Evolutionary conservation across 2,797 vertebrate genomes (phyloP).

Genomic region (Urocyon cinereoargenteus): DNA sequence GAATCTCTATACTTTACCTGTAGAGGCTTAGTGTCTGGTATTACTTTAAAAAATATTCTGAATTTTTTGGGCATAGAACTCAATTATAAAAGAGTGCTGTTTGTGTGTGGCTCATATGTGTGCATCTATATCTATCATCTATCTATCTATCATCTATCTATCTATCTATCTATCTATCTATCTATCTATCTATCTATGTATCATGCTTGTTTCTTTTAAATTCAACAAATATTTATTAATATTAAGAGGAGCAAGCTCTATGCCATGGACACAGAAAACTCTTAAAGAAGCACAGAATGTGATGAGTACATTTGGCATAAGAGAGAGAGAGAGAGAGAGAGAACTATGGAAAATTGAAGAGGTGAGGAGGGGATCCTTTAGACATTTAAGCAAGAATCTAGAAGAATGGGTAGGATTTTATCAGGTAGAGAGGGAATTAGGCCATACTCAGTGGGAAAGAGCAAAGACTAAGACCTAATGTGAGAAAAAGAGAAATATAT

Average conservation of each 20-base stretch:
- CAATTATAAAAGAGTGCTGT: background rate
- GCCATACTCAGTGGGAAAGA: background rate
- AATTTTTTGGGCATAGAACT: background rate
- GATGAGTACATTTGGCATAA: background rate
- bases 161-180: too few species aligned
- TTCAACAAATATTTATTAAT: background rate
- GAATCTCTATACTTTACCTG: background rate
- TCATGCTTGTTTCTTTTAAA: slow-evolving; percentile 38
- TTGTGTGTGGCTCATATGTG: background rate
- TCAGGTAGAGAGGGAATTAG: background rate
- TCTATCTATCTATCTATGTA: background rate
- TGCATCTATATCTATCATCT: background rate
- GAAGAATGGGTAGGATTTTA: background rate
- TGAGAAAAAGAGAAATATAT: background rate
- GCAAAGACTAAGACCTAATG: background rate
- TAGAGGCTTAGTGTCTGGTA: background rate
- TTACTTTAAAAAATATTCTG: background rate
- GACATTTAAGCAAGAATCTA: background rate
- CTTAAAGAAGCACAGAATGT: background rate
- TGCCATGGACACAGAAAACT: background rate
- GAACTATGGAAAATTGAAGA: background rate
- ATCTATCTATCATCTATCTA: too few species aligned
- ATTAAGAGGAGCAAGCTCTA: background rate
- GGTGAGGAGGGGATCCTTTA: background rate
- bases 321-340: background rate